Conservation (phyloP, 2,113 vertebrate genomes). For the Actenoides hombroni region DNA sequence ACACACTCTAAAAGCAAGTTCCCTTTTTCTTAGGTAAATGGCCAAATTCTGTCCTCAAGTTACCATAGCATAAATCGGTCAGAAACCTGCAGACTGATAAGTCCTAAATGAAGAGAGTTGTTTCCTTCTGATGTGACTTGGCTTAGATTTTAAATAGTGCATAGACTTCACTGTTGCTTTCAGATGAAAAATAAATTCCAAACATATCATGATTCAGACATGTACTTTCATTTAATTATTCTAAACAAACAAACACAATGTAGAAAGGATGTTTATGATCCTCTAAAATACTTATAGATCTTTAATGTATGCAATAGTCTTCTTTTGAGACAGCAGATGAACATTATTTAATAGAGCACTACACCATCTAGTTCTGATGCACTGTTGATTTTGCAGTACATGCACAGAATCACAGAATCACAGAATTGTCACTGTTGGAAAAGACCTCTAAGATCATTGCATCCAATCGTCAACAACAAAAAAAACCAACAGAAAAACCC, state of each 20-base stretch:
- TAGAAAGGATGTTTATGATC: not conserved
- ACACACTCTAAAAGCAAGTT: not conserved
- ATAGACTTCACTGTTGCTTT: not conserved
- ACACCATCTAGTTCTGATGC: not conserved
- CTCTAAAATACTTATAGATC: not conserved
- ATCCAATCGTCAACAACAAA: no score
- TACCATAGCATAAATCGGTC: not conserved
- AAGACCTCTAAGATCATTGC: no score
- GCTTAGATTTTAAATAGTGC: not conserved
- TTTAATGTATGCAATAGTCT: not conserved
- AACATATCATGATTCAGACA: not conserved
- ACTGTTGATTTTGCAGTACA: not conserved
- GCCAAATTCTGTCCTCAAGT: not conserved
- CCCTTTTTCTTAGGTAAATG: not conserved
- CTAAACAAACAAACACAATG: not conserved
- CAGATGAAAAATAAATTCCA: not conserved
- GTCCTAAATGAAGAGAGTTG: not conserved
- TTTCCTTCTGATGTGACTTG: not conserved
- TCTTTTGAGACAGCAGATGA: not conserved
- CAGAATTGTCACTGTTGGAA: no score
- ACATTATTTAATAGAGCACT: not conserved
- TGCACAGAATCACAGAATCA: no score
- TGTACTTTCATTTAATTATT: not conserved
- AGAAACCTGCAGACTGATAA: not conserved
- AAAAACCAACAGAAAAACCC: no score